phyloP scores from a whole-genome alignment of 1,140 invertebrate species.

The Trichogramma pretiosum region DNA sequence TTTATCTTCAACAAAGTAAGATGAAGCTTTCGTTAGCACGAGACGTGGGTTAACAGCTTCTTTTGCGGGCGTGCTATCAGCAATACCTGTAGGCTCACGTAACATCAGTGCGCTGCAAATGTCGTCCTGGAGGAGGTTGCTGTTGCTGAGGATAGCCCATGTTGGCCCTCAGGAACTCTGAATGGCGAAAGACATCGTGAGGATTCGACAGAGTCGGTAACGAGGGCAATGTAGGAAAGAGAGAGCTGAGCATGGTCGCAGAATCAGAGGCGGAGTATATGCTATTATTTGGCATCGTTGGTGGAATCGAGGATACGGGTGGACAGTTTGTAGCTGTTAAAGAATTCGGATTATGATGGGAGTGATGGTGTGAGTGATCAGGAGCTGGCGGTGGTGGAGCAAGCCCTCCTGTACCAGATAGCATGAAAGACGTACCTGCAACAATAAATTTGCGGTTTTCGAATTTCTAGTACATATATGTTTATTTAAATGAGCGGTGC shows the following conservation, averaged over 20 bases:
- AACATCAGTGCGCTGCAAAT: constrained; percentile 30
- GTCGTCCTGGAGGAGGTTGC: constrained; percentile 18
- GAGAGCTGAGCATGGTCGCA: constrained; percentile 31
- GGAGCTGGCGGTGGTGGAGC: constrained; percentile 3
- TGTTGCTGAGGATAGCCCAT: constrained; percentile 30
- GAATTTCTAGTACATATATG: too few relatives aligned
- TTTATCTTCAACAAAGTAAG: constrained; percentile 10
- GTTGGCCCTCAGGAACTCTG: constrained; percentile 31
- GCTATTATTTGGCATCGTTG: constrained; percentile 22
- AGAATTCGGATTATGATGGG: too few relatives aligned
- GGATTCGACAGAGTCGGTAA: constrained; percentile 28
- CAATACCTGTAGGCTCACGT: constrained; percentile 15
- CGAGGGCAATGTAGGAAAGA: constrained; percentile 28
- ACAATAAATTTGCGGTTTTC: too few relatives aligned
- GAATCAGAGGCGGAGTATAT: constrained; percentile 30
- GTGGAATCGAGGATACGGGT: neutral
- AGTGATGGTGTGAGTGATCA: neutral
- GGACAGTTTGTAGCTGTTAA: too few relatives aligned
- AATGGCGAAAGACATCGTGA: constrained; percentile 32
- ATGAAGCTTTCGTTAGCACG: too few relatives aligned
- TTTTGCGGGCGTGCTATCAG: neutral
- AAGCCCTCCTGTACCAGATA: constrained; percentile 18
- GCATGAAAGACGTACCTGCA: constrained; percentile 16
- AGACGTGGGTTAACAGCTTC: too few relatives aligned
- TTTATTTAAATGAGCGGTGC: too few relatives aligned